phyloP scores from a whole-genome alignment of 2,797 vertebrate species.

The Tauraco hartlaubi region DNA sequence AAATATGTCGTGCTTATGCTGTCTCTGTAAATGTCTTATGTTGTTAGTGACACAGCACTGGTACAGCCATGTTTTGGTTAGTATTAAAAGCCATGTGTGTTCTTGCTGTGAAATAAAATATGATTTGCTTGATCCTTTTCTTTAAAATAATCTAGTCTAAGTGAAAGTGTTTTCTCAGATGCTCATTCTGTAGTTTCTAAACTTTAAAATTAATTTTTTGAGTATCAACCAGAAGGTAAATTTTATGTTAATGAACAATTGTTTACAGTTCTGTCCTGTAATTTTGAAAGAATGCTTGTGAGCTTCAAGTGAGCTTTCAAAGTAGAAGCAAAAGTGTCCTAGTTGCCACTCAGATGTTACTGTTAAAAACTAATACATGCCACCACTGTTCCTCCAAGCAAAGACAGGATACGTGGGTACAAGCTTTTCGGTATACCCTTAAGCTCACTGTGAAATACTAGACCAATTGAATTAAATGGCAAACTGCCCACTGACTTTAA shows the following conservation, averaged over 20 bases:
- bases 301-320: not conserved
- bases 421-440: not conserved
- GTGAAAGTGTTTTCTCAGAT: not conserved
- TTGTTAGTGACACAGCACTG: not conserved
- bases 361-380: not conserved
- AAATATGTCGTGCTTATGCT: not conserved
- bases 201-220: not conserved
- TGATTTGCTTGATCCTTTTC: not conserved
- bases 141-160: not conserved
- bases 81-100: not conserved
- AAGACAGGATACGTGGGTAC: not conserved
- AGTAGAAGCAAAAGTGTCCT: not conserved
- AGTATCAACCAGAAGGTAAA: not conserved
- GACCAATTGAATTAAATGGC: constrained; percentile 60
- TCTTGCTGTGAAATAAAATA: not conserved
- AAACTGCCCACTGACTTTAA: constrained; percentile 41
- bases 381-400: not conserved
- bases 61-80: not conserved
- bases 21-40: not conserved
- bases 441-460: constrained; percentile 53
- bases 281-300: not conserved
- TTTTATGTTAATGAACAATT: not conserved
- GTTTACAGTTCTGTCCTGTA: not conserved
- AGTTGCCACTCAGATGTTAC: not conserved
- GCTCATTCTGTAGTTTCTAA: not conserved